phyloP scores from a whole-genome alignment of 1,140 invertebrate species.

The Cataglyphis hispanica region DNA sequence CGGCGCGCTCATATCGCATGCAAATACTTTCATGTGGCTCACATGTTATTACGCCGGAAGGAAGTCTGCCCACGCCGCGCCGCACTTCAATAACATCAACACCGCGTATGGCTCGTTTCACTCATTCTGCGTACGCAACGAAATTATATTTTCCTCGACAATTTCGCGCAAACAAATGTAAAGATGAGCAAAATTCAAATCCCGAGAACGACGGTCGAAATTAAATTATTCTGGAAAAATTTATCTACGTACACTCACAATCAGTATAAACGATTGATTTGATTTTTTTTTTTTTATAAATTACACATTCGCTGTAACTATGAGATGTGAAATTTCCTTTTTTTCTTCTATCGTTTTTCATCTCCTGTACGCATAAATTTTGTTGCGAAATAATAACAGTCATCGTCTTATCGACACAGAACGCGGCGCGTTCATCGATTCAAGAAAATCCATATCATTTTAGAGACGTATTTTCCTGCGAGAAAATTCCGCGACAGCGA shows the following conservation, averaged over 20 bases:
- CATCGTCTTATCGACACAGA: background rate
- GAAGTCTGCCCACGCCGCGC: slow-evolving; percentile 16
- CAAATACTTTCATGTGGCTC: slow-evolving; percentile 43
- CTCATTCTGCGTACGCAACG: background rate
- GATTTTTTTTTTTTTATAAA: background rate
- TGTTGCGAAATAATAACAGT: background rate
- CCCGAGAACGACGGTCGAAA: background rate
- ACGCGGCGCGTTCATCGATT: background rate
- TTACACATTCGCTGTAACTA: background rate
- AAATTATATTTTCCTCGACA: slow-evolving; percentile 13
- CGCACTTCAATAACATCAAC: slow-evolving; percentile 31
- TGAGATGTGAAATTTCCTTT: background rate
- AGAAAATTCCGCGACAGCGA: background rate
- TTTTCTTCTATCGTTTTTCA: background rate
- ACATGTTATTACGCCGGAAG: slow-evolving; percentile 37
- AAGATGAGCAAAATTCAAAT: background rate
- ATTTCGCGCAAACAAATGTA: background rate
- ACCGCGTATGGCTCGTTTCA: background rate
- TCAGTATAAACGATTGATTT: background rate
- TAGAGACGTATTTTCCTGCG: background rate
- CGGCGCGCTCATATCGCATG: background rate
- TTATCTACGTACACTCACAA: no score
- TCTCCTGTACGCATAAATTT: background rate
- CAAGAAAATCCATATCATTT: background rate
- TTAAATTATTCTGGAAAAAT: background rate